These are phyloP conservation scores for Phrynocephalus versicolor DNA, from an alignment of 2,113 vertebrate species.

Conservation along the genomic window DNA sequence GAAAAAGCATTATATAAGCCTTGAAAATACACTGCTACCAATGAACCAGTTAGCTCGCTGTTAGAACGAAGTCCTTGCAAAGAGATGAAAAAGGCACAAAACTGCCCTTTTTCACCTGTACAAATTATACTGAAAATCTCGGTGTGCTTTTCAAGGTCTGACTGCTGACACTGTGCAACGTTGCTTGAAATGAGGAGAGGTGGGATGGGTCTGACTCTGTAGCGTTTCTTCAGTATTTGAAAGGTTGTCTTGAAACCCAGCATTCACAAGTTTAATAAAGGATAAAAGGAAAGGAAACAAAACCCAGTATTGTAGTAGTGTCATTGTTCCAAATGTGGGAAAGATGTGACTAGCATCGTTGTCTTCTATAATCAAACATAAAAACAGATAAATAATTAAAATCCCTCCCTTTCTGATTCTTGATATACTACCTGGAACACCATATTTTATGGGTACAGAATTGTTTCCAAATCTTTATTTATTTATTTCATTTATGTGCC, in stretches of 20 bases:
- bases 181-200: too few relatives aligned
- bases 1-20: conserved; percentile 33
- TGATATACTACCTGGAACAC: background rate
- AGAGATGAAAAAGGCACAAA: background rate
- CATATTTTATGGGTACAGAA: background rate
- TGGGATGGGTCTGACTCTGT: too few relatives aligned
- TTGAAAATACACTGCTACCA: conserved; percentile 18
- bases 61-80: conserved; percentile 7
- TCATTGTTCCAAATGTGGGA: too few relatives aligned
- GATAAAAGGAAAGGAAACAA: background rate
- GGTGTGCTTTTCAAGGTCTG: background rate
- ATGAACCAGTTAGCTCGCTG: conserved; percentile 20
- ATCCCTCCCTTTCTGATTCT: background rate
- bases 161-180: background rate
- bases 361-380: background rate
- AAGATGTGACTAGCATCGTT: too few relatives aligned
- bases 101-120: background rate
- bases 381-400: background rate
- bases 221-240: background rate
- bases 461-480: too few relatives aligned
- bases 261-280: background rate
- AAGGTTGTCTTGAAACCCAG: background rate
- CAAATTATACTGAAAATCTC: conserved; percentile 7
- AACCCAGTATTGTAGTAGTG: too few relatives aligned
- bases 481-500: too few relatives aligned